Conservation (phyloP, 1,140 invertebrate species). For the Amphibalanus amphitrite region DNA sequence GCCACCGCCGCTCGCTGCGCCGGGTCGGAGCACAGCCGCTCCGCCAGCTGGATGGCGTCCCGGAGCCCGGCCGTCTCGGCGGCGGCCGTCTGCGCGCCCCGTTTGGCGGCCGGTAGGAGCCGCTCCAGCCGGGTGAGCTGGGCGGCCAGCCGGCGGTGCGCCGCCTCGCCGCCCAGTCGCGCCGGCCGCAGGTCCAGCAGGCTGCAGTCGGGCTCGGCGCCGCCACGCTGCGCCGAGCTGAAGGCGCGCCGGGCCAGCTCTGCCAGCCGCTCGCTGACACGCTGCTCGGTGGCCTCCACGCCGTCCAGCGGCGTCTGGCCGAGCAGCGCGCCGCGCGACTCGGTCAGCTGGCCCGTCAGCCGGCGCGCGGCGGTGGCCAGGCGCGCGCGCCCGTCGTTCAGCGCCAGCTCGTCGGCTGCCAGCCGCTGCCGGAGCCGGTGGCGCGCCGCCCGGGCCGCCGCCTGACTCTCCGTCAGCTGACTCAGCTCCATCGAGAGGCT, state of each 20-base stretch:
- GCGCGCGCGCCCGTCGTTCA: not conserved
- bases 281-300: not conserved
- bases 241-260: not conserved
- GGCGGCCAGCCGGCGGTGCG: not conserved
- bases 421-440: not conserved
- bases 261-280: not conserved
- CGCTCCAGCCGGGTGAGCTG: not conserved
- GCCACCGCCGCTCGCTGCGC: too few relatives aligned
- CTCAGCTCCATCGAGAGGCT: not conserved
- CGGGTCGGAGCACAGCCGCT: not conserved
- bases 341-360: not conserved
- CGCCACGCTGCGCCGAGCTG: not conserved
- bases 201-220: not conserved
- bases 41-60: not conserved
- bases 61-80: not conserved
- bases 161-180: not conserved
- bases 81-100: not conserved
- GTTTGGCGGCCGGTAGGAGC: not conserved
- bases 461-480: not conserved
- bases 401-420: not conserved
- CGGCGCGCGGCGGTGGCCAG: not conserved
- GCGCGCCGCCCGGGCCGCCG: too few relatives aligned
- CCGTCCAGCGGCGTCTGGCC: not conserved
- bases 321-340: not conserved
- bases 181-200: constrained; percentile 1